Conservation (phyloP, 92 coral and sea anemone genomes). For the Phenganax subtilis region DNA sequence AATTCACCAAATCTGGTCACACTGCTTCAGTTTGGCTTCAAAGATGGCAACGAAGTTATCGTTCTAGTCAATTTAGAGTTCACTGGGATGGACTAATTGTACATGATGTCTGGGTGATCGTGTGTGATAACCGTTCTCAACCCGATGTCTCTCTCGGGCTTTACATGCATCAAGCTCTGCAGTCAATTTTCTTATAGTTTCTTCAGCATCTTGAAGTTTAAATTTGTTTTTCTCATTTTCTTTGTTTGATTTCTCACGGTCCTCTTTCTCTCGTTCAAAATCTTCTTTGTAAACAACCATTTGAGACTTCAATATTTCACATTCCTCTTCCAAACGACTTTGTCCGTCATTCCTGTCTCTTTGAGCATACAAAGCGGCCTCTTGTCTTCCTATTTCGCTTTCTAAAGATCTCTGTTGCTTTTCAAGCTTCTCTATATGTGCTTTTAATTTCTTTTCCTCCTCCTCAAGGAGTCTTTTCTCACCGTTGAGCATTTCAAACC, state of each 20-base stretch:
- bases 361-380: slow-evolving; percentile 16
- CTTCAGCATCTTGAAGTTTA: slow-evolving; percentile 74
- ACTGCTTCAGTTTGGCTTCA: no score
- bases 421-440: slow-evolving; percentile 59
- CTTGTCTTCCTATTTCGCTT: slow-evolving; percentile 70
- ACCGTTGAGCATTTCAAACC: slow-evolving; percentile 50
- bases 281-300: slow-evolving; percentile 80
- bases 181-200: slow-evolving; percentile 65
- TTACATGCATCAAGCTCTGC: slow-evolving; percentile 62
- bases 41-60: no score
- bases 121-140: no score
- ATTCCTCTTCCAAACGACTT: slow-evolving; percentile 36
- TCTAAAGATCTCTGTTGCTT: slow-evolving; percentile 64
- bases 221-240: slow-evolving; percentile 69
- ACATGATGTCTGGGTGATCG: no score
- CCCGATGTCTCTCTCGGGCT: no score
- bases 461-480: slow-evolving; percentile 53
- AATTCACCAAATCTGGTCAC: no score
- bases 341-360: slow-evolving; percentile 44
- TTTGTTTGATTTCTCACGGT: slow-evolving; percentile 66
- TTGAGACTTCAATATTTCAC: slow-evolving; percentile 64
- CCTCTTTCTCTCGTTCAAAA: slow-evolving; percentile 76
- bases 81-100: no score
- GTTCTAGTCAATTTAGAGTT: no score
- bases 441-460: slow-evolving; percentile 56